Percentiles rank a stretch among this genome's conserved stretches.
phyloP scores from a whole-genome alignment of 2,113 vertebrate species.

The Pelodiscus sinensis region DNA sequence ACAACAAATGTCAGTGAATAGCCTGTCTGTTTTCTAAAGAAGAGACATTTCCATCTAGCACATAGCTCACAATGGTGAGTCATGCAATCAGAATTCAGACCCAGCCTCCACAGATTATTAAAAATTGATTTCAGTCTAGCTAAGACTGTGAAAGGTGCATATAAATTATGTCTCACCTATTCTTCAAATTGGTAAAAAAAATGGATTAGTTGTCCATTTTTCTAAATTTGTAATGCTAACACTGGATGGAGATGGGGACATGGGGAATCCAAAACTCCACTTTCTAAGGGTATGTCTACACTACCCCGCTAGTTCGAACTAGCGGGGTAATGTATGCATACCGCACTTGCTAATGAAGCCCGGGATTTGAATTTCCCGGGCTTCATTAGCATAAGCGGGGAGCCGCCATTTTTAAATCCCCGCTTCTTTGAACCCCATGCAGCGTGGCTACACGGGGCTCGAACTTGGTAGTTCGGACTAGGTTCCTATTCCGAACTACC shows the following conservation, averaged over 20 bases:
- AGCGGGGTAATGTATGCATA: too few species aligned
- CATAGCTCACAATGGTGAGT: neutral
- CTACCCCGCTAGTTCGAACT: too few species aligned
- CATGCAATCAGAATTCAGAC: neutral
- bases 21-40: neutral
- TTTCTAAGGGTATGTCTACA: too few species aligned
- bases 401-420: too few species aligned
- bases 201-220: neutral
- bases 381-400: too few species aligned
- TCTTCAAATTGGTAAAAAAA: neutral
- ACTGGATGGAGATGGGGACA: neutral
- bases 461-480: too few species aligned
- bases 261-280: neutral
- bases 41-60: neutral
- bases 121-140: slow-evolving; percentile 17
- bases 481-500: too few species aligned
- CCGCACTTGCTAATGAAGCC: too few species aligned
- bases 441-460: too few species aligned
- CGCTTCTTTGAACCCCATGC: too few species aligned
- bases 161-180: neutral
- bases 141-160: neutral
- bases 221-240: neutral
- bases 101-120: neutral
- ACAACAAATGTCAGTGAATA: neutral
- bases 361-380: too few species aligned